Evolutionary conservation across 2,797 vertebrate genomes (phyloP).

Genomic region (Limosa lapponica): DNA sequence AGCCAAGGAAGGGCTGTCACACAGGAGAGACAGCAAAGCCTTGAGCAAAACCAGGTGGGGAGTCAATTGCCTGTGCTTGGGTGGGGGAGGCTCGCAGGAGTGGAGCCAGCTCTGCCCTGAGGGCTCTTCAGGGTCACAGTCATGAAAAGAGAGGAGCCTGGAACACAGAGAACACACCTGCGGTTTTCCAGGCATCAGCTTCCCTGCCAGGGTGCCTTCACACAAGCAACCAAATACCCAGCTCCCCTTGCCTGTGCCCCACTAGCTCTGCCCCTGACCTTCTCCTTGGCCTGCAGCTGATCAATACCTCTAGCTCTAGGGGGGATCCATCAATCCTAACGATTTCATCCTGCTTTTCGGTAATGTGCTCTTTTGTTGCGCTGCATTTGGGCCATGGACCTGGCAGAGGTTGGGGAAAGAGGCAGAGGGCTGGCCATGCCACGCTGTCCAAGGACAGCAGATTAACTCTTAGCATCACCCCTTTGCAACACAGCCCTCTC

Average conservation of each 20-base stretch:
- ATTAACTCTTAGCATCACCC: not conserved
- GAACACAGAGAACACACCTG: not conserved
- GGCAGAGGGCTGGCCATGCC: not conserved
- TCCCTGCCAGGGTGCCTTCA: not conserved
- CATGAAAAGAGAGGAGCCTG: not conserved
- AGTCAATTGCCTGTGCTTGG: not conserved
- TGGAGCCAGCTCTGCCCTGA: not conserved
- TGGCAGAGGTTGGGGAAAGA: not conserved
- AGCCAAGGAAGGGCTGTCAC: not conserved
- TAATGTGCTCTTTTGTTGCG: not conserved
- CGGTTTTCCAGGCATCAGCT: not conserved
- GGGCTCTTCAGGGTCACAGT: not conserved
- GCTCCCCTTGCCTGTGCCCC: not conserved
- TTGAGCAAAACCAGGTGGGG: not conserved
- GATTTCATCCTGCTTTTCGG: not conserved
- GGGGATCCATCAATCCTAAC: not conserved
- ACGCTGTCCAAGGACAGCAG: not conserved
- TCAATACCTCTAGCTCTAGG: not conserved
- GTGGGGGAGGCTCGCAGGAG: not conserved
- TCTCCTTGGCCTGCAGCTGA: not conserved
- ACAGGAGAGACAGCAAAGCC: not conserved
- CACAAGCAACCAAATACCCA: not conserved
- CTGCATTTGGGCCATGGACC: not conserved
- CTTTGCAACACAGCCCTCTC: not conserved
- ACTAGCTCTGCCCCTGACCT: conserved; percentile 3